Base-by-base conservation (phyloP, 2,113 vertebrate species). In the Pipa parva region DNA sequence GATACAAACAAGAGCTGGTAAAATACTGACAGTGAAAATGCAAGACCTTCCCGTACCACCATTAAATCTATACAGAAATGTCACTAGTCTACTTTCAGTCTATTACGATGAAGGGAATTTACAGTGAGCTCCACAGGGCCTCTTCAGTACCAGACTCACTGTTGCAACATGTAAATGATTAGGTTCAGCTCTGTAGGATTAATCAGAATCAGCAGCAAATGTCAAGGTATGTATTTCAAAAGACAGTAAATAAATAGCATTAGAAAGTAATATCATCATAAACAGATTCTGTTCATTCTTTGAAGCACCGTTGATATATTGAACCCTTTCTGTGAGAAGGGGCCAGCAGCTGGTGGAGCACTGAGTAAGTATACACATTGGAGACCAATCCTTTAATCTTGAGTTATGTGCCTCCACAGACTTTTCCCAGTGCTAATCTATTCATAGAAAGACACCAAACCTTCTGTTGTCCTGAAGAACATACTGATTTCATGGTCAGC, bases 171-270 rank as follows among this genome's bases (percentile, higher is more conserved):
- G 10, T 31, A 6, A 31, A 10, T 31, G 29, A 10, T 5, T 6
- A 42, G 4, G 12, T 13, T n/a, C 36, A 5, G 10, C 37, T 5
- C 4, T 13, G 3, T 15, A 42, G 39, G 5, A 2, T 11, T 12
- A 42, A 36, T 36, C 33, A 9, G 15, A 7, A 36, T 36, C 33
- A 36, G 33, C 33, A 36, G 33, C 33, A 36, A 36, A 13, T 36
- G 24, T n/a, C 33, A 11, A 39, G 21, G 26, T 18, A 45, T 64
- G 51, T 64, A 25, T 50, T 64, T 64, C 36, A 45, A 61, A 54
- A 70, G 57, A 59, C 57, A 31, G 17, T 31, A 60, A 70, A 61
- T 50, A 69, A 69, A 60, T 54, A 61, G 21, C 51, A 28, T 54
- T 42, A 52, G 24, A 27, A 54, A 68, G 48, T 26, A 50, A 49